phyloP scores from a whole-genome alignment of 2,888 invertebrate genomes.

The Drosophila prolongata region DNA sequence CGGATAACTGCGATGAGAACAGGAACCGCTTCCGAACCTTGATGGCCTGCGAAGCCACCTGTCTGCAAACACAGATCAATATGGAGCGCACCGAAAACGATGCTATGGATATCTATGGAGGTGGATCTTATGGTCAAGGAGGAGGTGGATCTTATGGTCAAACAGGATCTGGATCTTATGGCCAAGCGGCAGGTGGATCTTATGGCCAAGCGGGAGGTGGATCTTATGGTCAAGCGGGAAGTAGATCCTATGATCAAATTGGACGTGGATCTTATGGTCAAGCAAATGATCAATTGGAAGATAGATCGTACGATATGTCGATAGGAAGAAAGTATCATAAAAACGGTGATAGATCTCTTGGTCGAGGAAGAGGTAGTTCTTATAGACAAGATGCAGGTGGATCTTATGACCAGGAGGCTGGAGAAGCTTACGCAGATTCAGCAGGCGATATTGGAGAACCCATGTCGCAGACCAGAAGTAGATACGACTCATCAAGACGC shows the following conservation, averaged over 20 bases:
- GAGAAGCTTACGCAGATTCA: not conserved
- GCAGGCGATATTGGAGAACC: slow-evolving; percentile 46
- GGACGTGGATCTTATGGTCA: not conserved
- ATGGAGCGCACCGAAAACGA: slow-evolving; percentile 49
- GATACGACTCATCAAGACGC: slow-evolving; percentile 27
- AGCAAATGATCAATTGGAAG: not conserved
- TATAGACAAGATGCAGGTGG: not conserved
- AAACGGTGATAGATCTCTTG: not conserved
- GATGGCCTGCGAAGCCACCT: slow-evolving; percentile 70
- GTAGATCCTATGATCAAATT: not conserved
- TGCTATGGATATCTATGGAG: slow-evolving; percentile 32
- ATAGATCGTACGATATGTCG: not conserved
- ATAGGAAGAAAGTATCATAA: not conserved
- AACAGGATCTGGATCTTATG: not conserved
- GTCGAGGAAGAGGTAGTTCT: not conserved
- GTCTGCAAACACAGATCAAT: slow-evolving; percentile 60
- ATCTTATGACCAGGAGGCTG: not conserved
- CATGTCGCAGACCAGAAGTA: slow-evolving; percentile 51
- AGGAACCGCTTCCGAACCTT: slow-evolving; percentile 74
- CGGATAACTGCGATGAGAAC: slow-evolving; percentile 78
- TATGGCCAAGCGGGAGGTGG: not conserved
- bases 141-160: slow-evolving; percentile 7
- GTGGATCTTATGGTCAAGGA: not conserved
- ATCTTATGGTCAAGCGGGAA: not conserved
- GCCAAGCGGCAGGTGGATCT: not conserved